phyloP scores from a whole-genome alignment of 1,140 invertebrate genomes.

The Vollenhovia emeryi region DNA sequence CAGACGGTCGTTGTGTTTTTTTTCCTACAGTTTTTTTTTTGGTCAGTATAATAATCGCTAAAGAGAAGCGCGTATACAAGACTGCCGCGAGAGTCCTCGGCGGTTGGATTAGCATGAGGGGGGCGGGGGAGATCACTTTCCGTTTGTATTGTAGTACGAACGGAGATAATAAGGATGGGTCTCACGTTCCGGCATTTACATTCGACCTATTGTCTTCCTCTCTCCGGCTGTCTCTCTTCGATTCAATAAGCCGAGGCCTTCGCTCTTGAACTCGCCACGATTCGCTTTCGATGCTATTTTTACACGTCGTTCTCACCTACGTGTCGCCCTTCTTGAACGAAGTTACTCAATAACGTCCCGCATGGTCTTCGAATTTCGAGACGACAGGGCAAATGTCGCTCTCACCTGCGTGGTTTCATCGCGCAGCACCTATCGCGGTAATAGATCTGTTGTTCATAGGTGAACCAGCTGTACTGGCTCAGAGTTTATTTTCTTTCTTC shows the following conservation, averaged over 20 bases:
- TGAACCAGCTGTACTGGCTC: too few relatives aligned
- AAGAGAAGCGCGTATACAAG: constrained; percentile 23
- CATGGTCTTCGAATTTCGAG: constrained; percentile 15
- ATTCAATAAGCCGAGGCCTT: constrained; percentile 77
- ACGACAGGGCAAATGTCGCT: background rate
- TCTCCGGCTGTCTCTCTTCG: constrained; percentile 65
- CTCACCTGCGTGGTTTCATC: background rate
- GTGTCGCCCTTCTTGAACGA: constrained; percentile 43
- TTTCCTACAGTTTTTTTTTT: background rate
- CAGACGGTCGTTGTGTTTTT: background rate
- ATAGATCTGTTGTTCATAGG: too few relatives aligned
- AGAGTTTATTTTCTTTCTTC: too few relatives aligned
- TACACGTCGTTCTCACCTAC: constrained; percentile 43
- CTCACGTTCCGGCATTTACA: constrained; percentile 84
- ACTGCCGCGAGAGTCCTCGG: background rate
- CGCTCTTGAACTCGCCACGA: constrained; percentile 82
- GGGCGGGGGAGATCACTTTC: constrained; percentile 55
- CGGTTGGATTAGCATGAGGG: constrained; percentile 38
- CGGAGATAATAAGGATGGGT: constrained; percentile 78
- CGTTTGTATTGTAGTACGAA: constrained; percentile 72
- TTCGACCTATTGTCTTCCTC: constrained; percentile 83
- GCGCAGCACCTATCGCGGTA: background rate
- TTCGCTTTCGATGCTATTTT: constrained; percentile 83
- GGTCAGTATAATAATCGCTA: background rate
- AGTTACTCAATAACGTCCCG: constrained; percentile 15